phyloP scores from a whole-genome alignment of 2,113 vertebrate species.

The Phyllostomus discolor region DNA sequence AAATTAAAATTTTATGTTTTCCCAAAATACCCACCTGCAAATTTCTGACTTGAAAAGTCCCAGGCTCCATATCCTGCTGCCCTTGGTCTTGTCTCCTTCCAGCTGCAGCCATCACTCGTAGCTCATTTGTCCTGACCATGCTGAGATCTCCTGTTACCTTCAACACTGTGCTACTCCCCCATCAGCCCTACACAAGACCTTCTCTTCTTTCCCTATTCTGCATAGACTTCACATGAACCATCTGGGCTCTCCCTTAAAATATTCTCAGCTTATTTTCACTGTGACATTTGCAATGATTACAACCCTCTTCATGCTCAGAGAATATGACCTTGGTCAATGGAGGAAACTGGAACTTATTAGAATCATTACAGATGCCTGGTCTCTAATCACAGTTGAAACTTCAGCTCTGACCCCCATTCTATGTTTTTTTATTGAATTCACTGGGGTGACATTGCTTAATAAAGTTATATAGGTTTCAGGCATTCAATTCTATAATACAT shows the following conservation, averaged over 20 bases:
- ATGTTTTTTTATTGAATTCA: too few relatives aligned
- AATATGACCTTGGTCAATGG: not conserved
- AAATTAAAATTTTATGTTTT: not conserved
- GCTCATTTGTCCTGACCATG: not conserved
- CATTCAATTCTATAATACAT: too few relatives aligned
- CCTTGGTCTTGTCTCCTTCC: not conserved
- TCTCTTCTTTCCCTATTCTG: not conserved
- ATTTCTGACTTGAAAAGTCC: not conserved
- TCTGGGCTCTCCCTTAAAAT: not conserved
- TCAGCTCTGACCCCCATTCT: too few relatives aligned
- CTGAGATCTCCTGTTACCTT: not conserved
- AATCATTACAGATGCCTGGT: not conserved
- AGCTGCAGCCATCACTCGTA: rapidly evolving
- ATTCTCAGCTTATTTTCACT: not conserved
- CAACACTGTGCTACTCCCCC: not conserved
- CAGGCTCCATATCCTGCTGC: not conserved
- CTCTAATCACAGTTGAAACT: not conserved
- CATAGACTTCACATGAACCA: not conserved
- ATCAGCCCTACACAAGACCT: not conserved
- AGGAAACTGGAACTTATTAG: not conserved
- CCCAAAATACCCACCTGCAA: not conserved
- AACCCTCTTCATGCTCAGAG: not conserved
- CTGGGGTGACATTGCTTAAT: too few relatives aligned
- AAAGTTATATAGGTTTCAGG: too few relatives aligned
- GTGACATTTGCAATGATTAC: not conserved